Percentiles rank a stretch among this genome's conserved stretches.
These are phyloP conservation scores for Fulica atra DNA, from an alignment of 2,113 vertebrate genomes.

Conservation along the genomic window DNA sequence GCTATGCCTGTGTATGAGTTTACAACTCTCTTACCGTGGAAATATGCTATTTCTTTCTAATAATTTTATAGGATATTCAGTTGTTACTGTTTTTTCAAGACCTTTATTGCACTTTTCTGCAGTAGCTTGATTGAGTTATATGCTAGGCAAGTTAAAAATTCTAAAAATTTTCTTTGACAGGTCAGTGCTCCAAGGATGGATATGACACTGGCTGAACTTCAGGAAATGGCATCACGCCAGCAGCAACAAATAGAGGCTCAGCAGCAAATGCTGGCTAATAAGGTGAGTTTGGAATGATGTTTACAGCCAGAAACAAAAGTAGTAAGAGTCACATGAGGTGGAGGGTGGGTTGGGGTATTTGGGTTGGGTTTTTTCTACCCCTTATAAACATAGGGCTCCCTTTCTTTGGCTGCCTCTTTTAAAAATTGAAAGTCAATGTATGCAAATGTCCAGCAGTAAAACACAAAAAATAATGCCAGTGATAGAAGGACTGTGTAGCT, in stretches of 20 bases:
- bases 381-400: not conserved
- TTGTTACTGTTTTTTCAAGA: not conserved
- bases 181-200: slow-evolving; percentile 89
- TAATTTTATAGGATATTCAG: not conserved
- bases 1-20: accelerated
- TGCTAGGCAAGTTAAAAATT: not conserved
- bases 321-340: not conserved
- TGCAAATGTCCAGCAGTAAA: not conserved
- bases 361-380: not conserved
- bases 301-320: not conserved
- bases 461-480: not conserved
- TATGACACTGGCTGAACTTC: slow-evolving; percentile 93
- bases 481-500: not conserved
- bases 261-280: slow-evolving; percentile 92
- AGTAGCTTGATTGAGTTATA: not conserved
- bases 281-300: slow-evolving; percentile 77
- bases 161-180: slow-evolving; percentile 67
- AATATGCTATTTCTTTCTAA: not conserved
- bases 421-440: not conserved
- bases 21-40: not conserved
- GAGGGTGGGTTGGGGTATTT: not conserved
- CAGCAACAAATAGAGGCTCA: slow-evolving; percentile 97
- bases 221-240: slow-evolving; percentile 96
- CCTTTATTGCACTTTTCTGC: not conserved
- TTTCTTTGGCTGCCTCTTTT: not conserved